Evolutionary conservation across 2,113 vertebrate genomes (phyloP).

Genomic region (Phycodurus eques): DNA sequence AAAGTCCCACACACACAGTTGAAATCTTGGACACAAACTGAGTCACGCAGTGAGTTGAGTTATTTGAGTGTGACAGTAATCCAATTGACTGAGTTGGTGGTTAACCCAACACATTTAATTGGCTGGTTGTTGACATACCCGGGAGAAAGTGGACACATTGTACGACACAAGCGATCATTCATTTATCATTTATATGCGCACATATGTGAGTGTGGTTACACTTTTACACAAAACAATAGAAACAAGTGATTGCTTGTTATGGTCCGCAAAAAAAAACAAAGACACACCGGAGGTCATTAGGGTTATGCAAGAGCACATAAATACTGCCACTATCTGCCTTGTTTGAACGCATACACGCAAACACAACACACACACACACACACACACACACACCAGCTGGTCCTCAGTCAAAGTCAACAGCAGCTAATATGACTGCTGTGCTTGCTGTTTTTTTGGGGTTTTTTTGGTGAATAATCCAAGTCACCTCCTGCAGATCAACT

Average conservation of each 20-base stretch:
- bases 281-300: conserved; percentile 38
- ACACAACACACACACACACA: too few relatives aligned
- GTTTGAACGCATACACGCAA: conserved; percentile 28
- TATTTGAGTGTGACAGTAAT: conserved; percentile 31
- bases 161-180: conserved; percentile 6
- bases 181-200: conserved; percentile 5
- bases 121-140: conserved; percentile 37
- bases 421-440: not conserved
- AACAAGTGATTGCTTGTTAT: conserved; percentile 13
- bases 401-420: not conserved
- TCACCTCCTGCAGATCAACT: not conserved
- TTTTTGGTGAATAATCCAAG: not conserved
- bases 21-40: too few relatives aligned
- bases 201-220: not conserved
- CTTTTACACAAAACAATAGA: not conserved
- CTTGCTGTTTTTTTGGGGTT: not conserved
- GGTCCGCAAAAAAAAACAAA: conserved; percentile 23
- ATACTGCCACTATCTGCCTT: conserved; percentile 63
- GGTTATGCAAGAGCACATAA: conserved; percentile 71
- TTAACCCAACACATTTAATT: conserved; percentile 62
- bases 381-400: not conserved
- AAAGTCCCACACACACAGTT: too few relatives aligned
- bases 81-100: conserved; percentile 40
- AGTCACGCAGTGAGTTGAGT: conserved; percentile 11
- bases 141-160: not conserved